Evolutionary conservation across 2,888 invertebrate genomes (phyloP), one percentile per base, ranked within the genome.

Genomic region (Slavum lentiscoides): DNA sequence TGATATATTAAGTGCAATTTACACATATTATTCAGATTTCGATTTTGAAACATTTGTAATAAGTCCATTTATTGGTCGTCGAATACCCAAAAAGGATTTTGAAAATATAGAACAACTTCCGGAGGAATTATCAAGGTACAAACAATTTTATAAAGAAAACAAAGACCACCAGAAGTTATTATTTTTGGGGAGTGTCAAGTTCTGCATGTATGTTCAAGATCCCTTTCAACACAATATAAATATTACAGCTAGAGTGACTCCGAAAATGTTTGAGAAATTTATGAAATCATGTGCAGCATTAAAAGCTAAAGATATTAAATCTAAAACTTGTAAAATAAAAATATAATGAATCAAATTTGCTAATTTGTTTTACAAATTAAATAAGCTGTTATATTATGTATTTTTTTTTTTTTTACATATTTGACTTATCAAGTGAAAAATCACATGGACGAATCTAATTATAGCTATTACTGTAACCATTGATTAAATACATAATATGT

Each of bases 171-270:
- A 53, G 0, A 80, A 80, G 19, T 64, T 64, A 23, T 70, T 70
- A 62, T 80, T 80, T 70, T 80, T 80, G 55, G 62, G 77, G 37
- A 43, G 8, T 53, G 15, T 19, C 2, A 55, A 70, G n/a, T 80
- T 62, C 55, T 70, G 23, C 62, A 80, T 80, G 70, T 80, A 80
- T 13, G n/a, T 39, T 72, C 70, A 80, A 80, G 77, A 80, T 80
- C 77, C 77, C 62, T 80, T 80, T 80, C 77, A 80, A 70, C 77
- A 80, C 39, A 80, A 80, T 70, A 39, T 21, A 62, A 80, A 80
- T 70, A 80, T 80, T 64, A 70, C 70, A 23, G 77, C 70, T 13
- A 70, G 77, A 72, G 77, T 80, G 19, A 80, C 70, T 23, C 59
- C 77, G 19, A 80, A 80, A 80, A 55, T 80, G 23, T 80, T 80